Base-by-base conservation (phyloP, 2,113 vertebrate genomes). In the Brachyhypopomus occidentalis region DNA sequence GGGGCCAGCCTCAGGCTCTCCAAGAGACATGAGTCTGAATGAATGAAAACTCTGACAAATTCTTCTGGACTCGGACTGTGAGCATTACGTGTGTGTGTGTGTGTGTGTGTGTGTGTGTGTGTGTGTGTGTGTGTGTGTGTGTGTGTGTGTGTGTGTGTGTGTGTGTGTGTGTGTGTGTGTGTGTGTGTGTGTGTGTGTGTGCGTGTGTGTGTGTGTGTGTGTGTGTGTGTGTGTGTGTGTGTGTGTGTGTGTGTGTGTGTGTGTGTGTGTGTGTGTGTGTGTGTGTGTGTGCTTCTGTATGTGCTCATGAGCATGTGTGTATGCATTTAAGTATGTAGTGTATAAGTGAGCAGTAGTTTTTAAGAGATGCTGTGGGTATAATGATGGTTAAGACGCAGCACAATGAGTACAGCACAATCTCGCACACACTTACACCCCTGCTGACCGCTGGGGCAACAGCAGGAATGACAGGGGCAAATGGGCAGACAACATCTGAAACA, bases 21-120 rank as follows among this genome's bases (percentile, higher is more conserved):
- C 5, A 60, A 84, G 41, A 84, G 72, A 81, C 45, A 77, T 84
- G 83, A 86, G 84, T 82, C 38, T 74, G 80, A 86, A 82, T 73
- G 67, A 84, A 78, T 75, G 83, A 62, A 74, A 81, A 69, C 63
- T 58, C n/a, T 71, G 69, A 41, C 25, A 27, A 34, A 60, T 79
- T 82, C 58, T 82, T 64, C 38, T 62, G 58, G 76, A 27, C 75
- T 69, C 20, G 45, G 71, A 82, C 56, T 56, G 60, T 73, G 66
- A 67, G 27, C 63, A 70, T 78, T 23, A 41, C 9, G 38, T 14
- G 34, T 22, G 8, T 70, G 23, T 56, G 48, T 30, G 60, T 22
- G 19, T 9, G 8, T n/a, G 67, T 80, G 69, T 48, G 58, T 20
- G 58, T 58, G 72, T 30, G 34, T 41, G 62, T 52, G 73, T 38